Conservation (phyloP, 2,888 invertebrate genomes). For the Sphecodes monilicornis region DNA sequence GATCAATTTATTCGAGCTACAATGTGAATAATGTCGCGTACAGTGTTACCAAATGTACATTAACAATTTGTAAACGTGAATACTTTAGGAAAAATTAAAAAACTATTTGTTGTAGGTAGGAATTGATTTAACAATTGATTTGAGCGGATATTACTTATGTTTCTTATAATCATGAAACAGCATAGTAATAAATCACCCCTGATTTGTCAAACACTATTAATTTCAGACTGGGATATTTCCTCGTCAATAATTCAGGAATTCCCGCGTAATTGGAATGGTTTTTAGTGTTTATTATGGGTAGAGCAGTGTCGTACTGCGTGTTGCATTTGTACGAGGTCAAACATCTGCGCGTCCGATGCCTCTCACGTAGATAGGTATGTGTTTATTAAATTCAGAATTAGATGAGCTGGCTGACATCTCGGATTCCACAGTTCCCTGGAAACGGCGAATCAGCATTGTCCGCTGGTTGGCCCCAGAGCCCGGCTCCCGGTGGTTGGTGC, state of each 20-base stretch:
- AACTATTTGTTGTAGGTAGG: no score
- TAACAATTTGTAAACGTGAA: neutral
- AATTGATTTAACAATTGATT: neutral
- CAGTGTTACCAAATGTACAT: no score
- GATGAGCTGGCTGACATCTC: constrained; percentile 64
- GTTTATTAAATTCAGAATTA: constrained; percentile 79
- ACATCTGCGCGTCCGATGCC: constrained; percentile 53
- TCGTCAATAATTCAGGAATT: neutral
- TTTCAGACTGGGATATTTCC: neutral
- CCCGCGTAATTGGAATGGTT: neutral
- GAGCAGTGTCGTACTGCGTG: constrained; percentile 3
- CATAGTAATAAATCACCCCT: neutral
- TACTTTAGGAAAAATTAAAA: neutral
- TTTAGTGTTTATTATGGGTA: constrained; percentile 34
- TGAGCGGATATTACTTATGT: no score
- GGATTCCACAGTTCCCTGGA: constrained; percentile 69
- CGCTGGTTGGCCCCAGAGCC: constrained; percentile 29
- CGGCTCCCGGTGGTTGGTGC: constrained; percentile 38
- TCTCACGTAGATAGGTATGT: constrained; percentile 71
- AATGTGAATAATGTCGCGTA: no score
- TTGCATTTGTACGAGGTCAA: constrained; percentile 24
- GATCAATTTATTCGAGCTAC: no score
- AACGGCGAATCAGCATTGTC: constrained; percentile 64
- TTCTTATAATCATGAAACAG: neutral
- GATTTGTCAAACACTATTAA: neutral